Percentiles rank a stretch among this genome's conserved stretches.
phyloP scores from a whole-genome alignment of 2,797 vertebrate species.

The Gymnodraco acuticeps region DNA sequence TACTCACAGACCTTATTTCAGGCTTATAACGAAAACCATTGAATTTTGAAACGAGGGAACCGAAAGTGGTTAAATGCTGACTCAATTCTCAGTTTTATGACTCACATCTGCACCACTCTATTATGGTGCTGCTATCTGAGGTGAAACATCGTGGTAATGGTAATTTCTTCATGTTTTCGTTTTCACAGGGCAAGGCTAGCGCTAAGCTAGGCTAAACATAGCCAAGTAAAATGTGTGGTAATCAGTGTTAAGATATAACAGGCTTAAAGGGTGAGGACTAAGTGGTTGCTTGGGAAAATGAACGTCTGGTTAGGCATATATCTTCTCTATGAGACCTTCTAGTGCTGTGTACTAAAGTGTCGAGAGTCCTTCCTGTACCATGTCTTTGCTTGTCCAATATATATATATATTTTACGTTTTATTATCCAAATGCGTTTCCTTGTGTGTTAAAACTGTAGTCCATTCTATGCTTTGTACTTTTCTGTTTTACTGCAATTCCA shows the following conservation, averaged over 20 bases:
- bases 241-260: not conserved
- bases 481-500: conserved; percentile 79
- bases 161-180: not conserved
- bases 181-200: not conserved
- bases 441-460: conserved; percentile 14
- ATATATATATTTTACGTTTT: conserved; percentile 8
- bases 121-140: not conserved
- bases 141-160: not conserved
- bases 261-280: no score
- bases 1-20: no score
- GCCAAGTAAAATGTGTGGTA: not conserved
- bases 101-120: no score
- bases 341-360: no score
- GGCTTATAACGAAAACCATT: no score
- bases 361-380: no score
- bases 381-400: conserved; percentile 10
- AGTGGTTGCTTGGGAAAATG: no score
- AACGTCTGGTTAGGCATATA: not conserved
- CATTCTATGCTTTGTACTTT: conserved; percentile 17
- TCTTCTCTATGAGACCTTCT: no score
- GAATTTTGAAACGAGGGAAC: no score
- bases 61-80: no score
- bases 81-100: no score
- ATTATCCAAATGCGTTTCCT: not conserved
- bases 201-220: not conserved